Evolutionary conservation across 23 tunicate genomes (phyloP).

Genomic region (Styela clava): DNA sequence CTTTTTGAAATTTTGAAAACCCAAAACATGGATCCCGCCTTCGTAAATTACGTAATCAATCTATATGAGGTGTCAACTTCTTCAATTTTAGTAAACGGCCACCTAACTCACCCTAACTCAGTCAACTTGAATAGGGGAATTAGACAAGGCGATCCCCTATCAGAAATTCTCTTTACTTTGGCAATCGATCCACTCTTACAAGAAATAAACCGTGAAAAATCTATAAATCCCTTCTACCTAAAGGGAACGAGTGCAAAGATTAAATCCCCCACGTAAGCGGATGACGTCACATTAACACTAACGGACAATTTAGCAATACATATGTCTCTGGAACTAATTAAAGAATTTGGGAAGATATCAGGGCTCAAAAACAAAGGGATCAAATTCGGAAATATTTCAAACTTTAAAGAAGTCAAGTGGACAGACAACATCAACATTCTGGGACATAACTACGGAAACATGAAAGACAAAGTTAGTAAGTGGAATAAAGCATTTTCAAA

Average conservation of each 20-base stretch:
- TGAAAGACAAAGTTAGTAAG: background rate
- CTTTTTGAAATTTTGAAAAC: too few species aligned
- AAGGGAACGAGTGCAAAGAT: background rate
- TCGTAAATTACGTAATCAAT: too few species aligned
- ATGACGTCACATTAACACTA: background rate
- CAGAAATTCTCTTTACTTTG: too few species aligned
- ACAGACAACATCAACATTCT: background rate
- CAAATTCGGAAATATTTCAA: background rate
- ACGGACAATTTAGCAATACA: background rate
- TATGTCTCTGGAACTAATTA: background rate
- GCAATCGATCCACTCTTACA: too few species aligned
- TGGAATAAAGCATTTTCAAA: background rate
- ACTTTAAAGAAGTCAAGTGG: background rate
- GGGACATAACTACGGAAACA: background rate
- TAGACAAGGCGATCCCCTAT: too few species aligned
- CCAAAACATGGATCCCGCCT: too few species aligned
- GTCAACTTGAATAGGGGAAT: too few species aligned
- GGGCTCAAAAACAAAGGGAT: background rate
- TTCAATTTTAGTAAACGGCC: too few species aligned
- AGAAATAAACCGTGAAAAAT: too few species aligned
- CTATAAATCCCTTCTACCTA: too few species aligned
- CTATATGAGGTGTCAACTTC: too few species aligned
- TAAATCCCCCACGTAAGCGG: background rate
- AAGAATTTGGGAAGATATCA: background rate
- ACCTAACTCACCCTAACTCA: too few species aligned